Evolutionary conservation across 1,140 invertebrate species (phyloP), one percentile per base, ranked within the genome.

Genomic region (Thaumatotibia leucotreta): DNA sequence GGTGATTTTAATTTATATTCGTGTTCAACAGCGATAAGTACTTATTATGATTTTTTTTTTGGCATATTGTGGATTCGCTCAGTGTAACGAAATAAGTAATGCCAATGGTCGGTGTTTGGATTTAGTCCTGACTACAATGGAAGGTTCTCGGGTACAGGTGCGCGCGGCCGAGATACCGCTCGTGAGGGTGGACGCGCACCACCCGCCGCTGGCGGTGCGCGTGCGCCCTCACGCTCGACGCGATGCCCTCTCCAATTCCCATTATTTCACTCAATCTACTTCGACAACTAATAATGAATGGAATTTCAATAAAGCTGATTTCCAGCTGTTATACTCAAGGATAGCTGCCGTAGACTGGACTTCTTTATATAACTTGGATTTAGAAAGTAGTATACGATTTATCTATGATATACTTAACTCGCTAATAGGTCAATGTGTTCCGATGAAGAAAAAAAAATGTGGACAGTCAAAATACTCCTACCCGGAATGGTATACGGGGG

Each of bases 1-100:
- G 50, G 50, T 4, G 50, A 54, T 23, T 54, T 54, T 20, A 54
- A 23, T 54, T 54, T 54, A 23, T 54, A 54, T 23, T 54, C 50
- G 5, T 20, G 50, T 54, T 4, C 50, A 1, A 10, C 10, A 17
- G 9, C 1, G 1, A 23, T 54, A 20, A 1, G n/a, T 20, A 54
- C n/a, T 9, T 54, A 54, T 54, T 54, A 54, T 23, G 50, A 54
- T 10, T 54, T 20, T 23, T 20, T 54, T 54, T n/a, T 54, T n/a
- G 22, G 22, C 14, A 3, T 54, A 54, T 10, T 54, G 50, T 22
- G 50, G 22, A 9, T 54, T 54, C 50, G 10, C 22, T 23, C 50
- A 54, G 22, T 9, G 50, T 54, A 54, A 54, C 17, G 4, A 20
- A 20, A 17, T 54, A 2, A 23, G 4, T 5, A 54, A 54, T 54